Evolutionary conservation across 37 sponge, comb jelly and placozoan genomes (phyloP).

Genomic region (Mnemiopsis leidyi): DNA sequence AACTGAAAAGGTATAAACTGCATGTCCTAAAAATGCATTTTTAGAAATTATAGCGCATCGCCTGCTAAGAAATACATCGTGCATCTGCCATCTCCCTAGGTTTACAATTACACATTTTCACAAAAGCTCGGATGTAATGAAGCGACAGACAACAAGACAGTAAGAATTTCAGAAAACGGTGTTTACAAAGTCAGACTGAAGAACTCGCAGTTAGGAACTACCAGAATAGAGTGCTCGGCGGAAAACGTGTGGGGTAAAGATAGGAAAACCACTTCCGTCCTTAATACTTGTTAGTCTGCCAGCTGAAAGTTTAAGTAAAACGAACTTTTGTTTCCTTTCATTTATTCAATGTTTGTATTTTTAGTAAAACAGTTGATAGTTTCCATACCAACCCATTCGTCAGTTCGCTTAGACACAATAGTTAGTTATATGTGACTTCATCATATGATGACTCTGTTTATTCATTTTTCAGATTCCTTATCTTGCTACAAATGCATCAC

Average conservation of each 20-base stretch:
- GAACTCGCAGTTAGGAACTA: conserved; percentile 4
- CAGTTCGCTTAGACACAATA: neutral
- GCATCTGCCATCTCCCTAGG: too few species aligned
- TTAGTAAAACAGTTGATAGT: too few species aligned
- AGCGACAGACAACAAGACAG: neutral
- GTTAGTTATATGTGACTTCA: neutral
- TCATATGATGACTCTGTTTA: neutral
- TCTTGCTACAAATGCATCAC: conserved; percentile 57
- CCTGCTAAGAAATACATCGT: too few species aligned
- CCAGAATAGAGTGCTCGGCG: neutral
- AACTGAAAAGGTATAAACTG: too few species aligned
- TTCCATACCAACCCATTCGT: too few species aligned
- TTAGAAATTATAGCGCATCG: too few species aligned
- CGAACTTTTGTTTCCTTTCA: too few species aligned
- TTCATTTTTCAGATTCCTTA: neutral
- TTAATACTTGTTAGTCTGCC: neutral
- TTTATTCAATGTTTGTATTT: neutral
- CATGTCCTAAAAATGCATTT: too few species aligned
- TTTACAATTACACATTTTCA: too few species aligned
- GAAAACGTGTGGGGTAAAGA: conserved; percentile 7
- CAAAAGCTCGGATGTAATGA: too few species aligned
- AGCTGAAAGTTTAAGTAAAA: too few species aligned
- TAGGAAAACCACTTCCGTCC: neutral
- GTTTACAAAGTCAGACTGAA: neutral
- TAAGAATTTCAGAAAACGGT: neutral